Percentiles rank a stretch among this genome's conserved stretches.
These are phyloP conservation scores for Epizoanthus stellaris DNA, from an alignment of 92 coral and sea anemone species.

Conservation along the genomic window DNA sequence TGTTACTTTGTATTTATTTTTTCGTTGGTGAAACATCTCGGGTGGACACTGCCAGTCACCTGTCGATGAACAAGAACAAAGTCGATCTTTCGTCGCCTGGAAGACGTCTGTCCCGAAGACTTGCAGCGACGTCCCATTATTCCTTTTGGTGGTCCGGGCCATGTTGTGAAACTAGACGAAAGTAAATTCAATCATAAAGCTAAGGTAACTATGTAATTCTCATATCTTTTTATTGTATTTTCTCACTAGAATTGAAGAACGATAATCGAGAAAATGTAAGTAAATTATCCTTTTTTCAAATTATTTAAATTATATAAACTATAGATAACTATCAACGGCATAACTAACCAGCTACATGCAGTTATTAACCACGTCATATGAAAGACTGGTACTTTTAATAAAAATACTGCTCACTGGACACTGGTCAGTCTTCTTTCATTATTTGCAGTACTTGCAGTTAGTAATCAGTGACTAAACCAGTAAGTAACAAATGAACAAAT, in stretches of 20 bases:
- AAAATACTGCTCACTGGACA: too few relatives aligned
- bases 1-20: slow-evolving; percentile 39
- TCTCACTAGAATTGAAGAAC: background rate
- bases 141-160: slow-evolving; percentile 60
- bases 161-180: slow-evolving; percentile 46
- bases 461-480: too few relatives aligned
- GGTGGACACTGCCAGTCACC: slow-evolving; percentile 22
- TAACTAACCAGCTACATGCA: too few relatives aligned
- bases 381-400: too few relatives aligned
- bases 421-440: too few relatives aligned
- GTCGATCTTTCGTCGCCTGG: slow-evolving; percentile 36
- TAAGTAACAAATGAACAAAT: too few relatives aligned
- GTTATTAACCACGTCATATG: too few relatives aligned
- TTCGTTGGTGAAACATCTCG: slow-evolving; percentile 6
- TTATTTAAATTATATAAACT: too few relatives aligned
- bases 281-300: too few relatives aligned
- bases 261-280: background rate
- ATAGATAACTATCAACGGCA: too few relatives aligned
- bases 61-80: slow-evolving; percentile 18
- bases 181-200: slow-evolving; percentile 61
- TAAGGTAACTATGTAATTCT: slow-evolving; percentile 38
- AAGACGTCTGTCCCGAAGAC: slow-evolving; percentile 49
- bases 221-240: background rate
- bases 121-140: slow-evolving; percentile 34
- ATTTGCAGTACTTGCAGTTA: too few relatives aligned